Percentiles rank a stretch among this genome's conserved stretches.
Evolutionary conservation across 1,140 invertebrate genomes (phyloP).

Genomic region (Ectropis grisescens): DNA sequence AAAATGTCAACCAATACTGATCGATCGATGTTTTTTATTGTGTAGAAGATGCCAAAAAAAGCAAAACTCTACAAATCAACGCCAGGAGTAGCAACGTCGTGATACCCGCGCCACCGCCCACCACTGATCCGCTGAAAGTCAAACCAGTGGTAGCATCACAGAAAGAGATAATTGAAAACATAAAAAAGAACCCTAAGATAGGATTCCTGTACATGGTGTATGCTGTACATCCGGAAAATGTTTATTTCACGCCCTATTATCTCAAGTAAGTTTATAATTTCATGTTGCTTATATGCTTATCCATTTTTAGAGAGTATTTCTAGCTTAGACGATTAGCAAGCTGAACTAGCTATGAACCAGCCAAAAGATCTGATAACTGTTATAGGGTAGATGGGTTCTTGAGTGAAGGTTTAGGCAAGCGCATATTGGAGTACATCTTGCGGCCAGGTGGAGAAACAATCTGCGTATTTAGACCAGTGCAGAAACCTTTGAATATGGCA

Average conservation of each 20-base stretch:
- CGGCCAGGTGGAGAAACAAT: too few relatives aligned
- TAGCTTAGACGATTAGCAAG: too few relatives aligned
- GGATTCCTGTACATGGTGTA: slow-evolving; percentile 80
- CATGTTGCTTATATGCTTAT: slow-evolving; percentile 3
- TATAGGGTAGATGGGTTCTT: too few relatives aligned
- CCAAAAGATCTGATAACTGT: too few relatives aligned
- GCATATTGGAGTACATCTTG: too few relatives aligned
- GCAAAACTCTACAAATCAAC: slow-evolving; percentile 37
- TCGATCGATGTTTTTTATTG: background rate
- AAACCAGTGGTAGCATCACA: slow-evolving; percentile 55
- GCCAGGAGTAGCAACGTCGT: slow-evolving; percentile 4
- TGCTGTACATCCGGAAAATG: slow-evolving; percentile 75
- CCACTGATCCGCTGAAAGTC: slow-evolving; percentile 36
- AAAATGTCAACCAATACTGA: too few relatives aligned
- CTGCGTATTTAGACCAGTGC: too few relatives aligned
- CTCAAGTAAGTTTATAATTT: slow-evolving; percentile 62
- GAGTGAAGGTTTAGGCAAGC: too few relatives aligned
- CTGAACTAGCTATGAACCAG: too few relatives aligned
- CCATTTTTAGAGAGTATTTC: too few relatives aligned
- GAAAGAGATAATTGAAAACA: slow-evolving; percentile 68
- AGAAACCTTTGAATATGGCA: too few relatives aligned
- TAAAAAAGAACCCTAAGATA: slow-evolving; percentile 60
- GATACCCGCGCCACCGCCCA: slow-evolving; percentile 2
- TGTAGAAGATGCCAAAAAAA: slow-evolving; percentile 17
- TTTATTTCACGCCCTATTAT: slow-evolving; percentile 79